Evolutionary conservation across 2,797 vertebrate species (phyloP).

Genomic region (Triplophysa yarkandensis): DNA sequence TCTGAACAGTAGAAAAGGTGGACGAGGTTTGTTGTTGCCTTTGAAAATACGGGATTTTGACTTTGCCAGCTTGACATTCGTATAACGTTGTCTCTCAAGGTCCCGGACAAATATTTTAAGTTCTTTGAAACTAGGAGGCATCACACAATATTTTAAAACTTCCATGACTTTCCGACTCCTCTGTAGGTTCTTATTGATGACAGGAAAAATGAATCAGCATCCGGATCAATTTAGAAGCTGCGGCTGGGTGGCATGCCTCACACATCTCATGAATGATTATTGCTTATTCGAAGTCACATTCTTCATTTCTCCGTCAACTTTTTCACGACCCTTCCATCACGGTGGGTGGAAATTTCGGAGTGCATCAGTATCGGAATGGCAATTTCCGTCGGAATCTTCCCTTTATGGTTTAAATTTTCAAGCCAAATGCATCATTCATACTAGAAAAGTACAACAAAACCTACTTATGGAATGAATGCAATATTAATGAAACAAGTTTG

Average conservation of each 20-base stretch:
- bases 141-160: conserved; percentile 4
- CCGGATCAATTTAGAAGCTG: conserved; percentile 33
- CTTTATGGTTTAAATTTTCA: conserved; percentile 32
- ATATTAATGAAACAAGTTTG: conserved; percentile 44
- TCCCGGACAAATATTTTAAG: not conserved
- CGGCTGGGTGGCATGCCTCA: conserved; percentile 37
- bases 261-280: conserved; percentile 44
- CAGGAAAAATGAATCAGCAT: conserved; percentile 50
- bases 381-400: conserved; percentile 18
- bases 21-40: conserved; percentile 23
- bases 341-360: conserved; percentile 2
- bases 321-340: conserved; percentile 26
- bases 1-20: conserved; percentile 14
- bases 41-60: conserved; percentile 1
- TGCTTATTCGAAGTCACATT: conserved; percentile 40
- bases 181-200: conserved; percentile 48
- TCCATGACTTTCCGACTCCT: conserved; percentile 1
- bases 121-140: conserved; percentile 21
- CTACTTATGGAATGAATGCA: conserved; percentile 54
- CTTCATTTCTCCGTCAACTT: conserved; percentile 42
- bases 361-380: conserved; percentile 9
- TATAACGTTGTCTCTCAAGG: conserved; percentile 35
- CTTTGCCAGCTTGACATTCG: conserved; percentile 32
- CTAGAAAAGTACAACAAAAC: conserved; percentile 52
- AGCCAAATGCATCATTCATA: conserved; percentile 50